Base-by-base conservation (phyloP, 1,140 invertebrate genomes). In the Musca vetustissima region DNA sequence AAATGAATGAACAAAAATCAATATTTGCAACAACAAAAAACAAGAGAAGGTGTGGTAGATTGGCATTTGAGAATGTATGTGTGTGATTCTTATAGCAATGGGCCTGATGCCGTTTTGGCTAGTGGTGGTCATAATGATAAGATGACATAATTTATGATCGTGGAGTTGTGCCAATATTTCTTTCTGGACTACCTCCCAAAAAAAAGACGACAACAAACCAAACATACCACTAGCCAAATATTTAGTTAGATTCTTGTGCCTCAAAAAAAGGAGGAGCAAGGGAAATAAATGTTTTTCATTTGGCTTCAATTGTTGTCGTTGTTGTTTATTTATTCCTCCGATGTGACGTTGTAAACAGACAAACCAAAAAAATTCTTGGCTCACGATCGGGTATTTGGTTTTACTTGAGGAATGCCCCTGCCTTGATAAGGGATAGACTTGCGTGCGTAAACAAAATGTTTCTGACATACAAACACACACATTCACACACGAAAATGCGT, bases 71-170 rank as follows among this genome's bases (percentile, higher is more conserved):
- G 11, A 43, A 17, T 43, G 11, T 3, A 11, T 61, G 28, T 61
- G 28, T 36, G 24, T 25, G 13, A 0, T 61, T 15, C 1, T 32
- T 59, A 24, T 59, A 22, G 52, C 19, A 19, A n/a, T 28, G 28
- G 17, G 57, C 57, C 28, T 61, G 57, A 36, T 61, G 57, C 57
- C 57, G 36, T 61, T 61, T 61, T 61, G 57, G 57, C 57, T 61
- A 36, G 28, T 28, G 36, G 36, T 36, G 28, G 28, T 17, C 17
- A 17, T 7, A 61, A 61, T 36, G 57, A 61, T 61, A 32, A 61
- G 57, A 61, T 61, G 28, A 32, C 57, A 61, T 65, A 65, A 65
- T 65, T 65, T 65, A 65, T 65, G 64, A 65, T 65, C 64, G 48
- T 65, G 64, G 64, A 65, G 64, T 65, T 65, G 28, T 65, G 64